Evolutionary conservation across 1,140 invertebrate species (phyloP).

Genomic region (Calephelis nemesis): DNA sequence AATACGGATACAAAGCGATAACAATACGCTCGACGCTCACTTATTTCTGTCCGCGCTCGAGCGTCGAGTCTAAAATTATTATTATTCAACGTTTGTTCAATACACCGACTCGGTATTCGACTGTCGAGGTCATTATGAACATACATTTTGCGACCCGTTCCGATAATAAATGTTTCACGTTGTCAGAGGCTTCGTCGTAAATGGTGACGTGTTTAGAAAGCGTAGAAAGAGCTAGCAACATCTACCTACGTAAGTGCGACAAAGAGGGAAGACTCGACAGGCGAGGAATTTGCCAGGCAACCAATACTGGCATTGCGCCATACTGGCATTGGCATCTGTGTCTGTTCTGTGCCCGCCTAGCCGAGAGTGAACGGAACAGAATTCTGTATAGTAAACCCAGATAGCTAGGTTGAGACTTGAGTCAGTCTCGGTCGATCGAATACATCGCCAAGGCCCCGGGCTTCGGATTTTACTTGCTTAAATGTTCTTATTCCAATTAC

Average conservation of each 20-base stretch:
- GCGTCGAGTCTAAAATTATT: slow-evolving; percentile 38
- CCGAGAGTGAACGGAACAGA: slow-evolving; percentile 61
- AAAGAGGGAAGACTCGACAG: slow-evolving; percentile 40
- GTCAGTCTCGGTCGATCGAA: slow-evolving; percentile 44
- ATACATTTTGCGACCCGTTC: slow-evolving; percentile 46
- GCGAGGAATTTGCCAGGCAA: slow-evolving; percentile 55
- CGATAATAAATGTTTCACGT: slow-evolving; percentile 52
- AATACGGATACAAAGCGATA: slow-evolving; percentile 16
- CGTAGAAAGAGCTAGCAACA: slow-evolving; percentile 37
- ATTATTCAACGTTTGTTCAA: slow-evolving; percentile 34
- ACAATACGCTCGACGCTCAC: slow-evolving; percentile 17
- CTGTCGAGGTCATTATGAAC: slow-evolving; percentile 61
- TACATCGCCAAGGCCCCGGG: slow-evolving; percentile 28
- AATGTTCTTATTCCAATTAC: slow-evolving; percentile 47
- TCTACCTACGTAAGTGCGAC: slow-evolving; percentile 32
- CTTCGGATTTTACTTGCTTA: slow-evolving; percentile 28
- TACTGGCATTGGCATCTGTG: slow-evolving; percentile 63
- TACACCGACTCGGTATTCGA: slow-evolving; percentile 25
- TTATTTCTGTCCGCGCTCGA: slow-evolving; percentile 29
- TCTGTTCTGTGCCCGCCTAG: slow-evolving; percentile 45
- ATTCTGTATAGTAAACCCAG: slow-evolving; percentile 48
- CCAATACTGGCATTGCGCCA: slow-evolving; percentile 66
- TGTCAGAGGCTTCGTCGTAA: slow-evolving; percentile 35
- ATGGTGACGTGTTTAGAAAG: slow-evolving; percentile 42
- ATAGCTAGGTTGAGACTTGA: slow-evolving; percentile 34